Percentiles rank a stretch among this genome's conserved stretches.
Evolutionary conservation across 30 jellyfish, hydroid and myxozoan species (phyloP).

Genomic region (Nemopilema nomurai): DNA sequence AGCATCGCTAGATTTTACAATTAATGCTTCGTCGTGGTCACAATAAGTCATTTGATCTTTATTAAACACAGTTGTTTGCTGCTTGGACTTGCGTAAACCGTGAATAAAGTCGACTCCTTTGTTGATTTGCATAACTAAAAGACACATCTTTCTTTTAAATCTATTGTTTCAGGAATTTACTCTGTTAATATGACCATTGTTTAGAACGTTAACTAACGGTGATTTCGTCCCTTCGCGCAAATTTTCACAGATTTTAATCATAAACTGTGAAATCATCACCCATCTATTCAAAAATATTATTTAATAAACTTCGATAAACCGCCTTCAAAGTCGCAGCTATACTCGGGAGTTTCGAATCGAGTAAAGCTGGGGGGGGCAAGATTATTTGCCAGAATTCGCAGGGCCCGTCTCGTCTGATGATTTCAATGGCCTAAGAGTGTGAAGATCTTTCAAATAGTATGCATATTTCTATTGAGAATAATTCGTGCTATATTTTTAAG

Average conservation of each 20-base stretch:
- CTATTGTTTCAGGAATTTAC: slow-evolving; percentile 13
- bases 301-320: background rate
- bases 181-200: slow-evolving; percentile 1
- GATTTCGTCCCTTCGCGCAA: slow-evolving; percentile 4
- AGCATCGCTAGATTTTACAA: slow-evolving; percentile 18
- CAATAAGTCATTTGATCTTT: background rate
- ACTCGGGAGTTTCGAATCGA: background rate
- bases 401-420: too few species aligned
- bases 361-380: too few species aligned
- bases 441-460: background rate
- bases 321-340: background rate
- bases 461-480: background rate
- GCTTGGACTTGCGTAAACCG: slow-evolving; percentile 11
- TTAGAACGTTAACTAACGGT: slow-evolving; percentile 11
- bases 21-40: slow-evolving; percentile 7
- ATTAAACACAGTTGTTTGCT: slow-evolving; percentile 3
- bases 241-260: background rate
- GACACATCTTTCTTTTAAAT: slow-evolving; percentile 11
- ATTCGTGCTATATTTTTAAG: background rate
- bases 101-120: slow-evolving; percentile 14
- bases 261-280: background rate
- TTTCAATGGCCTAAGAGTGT: background rate
- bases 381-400: too few species aligned
- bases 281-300: background rate
- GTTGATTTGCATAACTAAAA: background rate